These are phyloP conservation scores for Orchestia grillus DNA, from an alignment of 1,140 invertebrate genomes.

Conservation along the genomic window DNA sequence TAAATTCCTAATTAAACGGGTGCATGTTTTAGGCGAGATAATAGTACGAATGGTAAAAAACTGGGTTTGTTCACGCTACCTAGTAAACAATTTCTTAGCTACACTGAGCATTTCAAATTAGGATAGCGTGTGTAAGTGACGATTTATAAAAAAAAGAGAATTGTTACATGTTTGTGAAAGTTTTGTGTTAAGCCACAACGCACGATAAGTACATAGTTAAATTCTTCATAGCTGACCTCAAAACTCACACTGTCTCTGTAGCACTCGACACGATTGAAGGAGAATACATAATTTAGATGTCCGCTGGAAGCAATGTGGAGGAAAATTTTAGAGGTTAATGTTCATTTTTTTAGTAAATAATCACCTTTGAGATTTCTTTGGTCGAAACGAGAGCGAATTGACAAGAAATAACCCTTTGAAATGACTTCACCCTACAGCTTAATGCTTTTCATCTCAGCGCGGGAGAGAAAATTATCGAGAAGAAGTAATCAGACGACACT, in stretches of 20 bases:
- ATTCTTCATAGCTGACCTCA: neutral
- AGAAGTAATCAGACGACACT: neutral
- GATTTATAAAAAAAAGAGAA: neutral
- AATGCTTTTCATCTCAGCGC: neutral
- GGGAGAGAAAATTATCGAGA: neutral
- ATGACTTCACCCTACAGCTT: neutral
- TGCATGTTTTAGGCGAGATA: neutral
- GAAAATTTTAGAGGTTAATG: no score
- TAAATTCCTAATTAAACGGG: neutral
- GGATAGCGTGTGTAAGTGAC: no score
- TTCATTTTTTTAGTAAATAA: no score
- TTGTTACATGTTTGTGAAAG: neutral
- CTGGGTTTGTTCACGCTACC: neutral
- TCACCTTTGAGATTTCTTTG: neutral
- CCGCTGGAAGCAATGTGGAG: no score
- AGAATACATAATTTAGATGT: no score
- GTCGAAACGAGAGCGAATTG: neutral
- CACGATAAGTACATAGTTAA: neutral
- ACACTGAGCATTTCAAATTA: no score
- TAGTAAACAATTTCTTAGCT: no score
- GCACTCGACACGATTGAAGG: no score
- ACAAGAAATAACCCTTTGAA: neutral
- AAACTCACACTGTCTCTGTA: no score
- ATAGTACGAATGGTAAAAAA: neutral
- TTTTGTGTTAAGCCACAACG: neutral